A percentile compares a stretch with the other conserved stretches of the same genome.
These are phyloP conservation scores for Aphis craccivora DNA, from an alignment of 1,140 invertebrate genomes.

Conservation along the genomic window DNA sequence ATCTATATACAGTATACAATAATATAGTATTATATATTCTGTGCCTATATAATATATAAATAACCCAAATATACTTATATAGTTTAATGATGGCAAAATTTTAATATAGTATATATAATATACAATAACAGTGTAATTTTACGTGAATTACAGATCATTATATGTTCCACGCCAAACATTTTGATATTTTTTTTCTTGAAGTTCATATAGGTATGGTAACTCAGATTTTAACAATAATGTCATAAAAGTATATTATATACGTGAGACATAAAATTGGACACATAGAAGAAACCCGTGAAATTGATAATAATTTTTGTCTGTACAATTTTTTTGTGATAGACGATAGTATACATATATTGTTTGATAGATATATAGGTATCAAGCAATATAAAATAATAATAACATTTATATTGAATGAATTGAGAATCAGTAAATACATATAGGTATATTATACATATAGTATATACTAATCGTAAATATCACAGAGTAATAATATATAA, in stretches of 20 bases:
- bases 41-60: neutral
- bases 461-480: no score
- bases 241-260: neutral
- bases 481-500: no score
- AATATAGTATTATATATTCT: neutral
- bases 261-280: neutral
- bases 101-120: neutral
- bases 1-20: no score
- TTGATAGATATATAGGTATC: neutral
- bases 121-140: conserved; percentile 16
- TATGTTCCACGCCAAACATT: neutral
- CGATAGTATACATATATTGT: neutral
- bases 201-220: neutral
- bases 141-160: conserved; percentile 10
- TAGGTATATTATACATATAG: no score
- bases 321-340: neutral
- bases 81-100: neutral
- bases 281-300: conserved; percentile 10
- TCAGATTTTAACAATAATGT: neutral
- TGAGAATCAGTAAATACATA: no score
- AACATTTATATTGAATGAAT: neutral
- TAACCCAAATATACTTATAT: neutral
- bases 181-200: neutral
- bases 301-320: conserved; percentile 4
- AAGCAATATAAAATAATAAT: neutral